These are phyloP conservation scores for Girardinus metallicus DNA, from an alignment of 2,797 vertebrate genomes.

Conservation along the genomic window DNA sequence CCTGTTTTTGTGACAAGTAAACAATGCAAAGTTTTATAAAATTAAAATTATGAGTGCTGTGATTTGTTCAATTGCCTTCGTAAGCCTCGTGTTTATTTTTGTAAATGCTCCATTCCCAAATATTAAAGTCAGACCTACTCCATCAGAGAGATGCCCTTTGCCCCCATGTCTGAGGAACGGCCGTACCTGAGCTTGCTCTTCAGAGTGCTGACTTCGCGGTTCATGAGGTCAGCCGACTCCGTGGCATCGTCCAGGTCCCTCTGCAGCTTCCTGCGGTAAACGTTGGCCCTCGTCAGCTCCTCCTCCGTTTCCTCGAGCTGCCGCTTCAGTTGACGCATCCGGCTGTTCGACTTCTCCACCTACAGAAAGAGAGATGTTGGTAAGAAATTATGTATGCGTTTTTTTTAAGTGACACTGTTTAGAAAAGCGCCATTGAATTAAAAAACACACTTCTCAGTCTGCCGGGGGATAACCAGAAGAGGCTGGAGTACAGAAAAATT, in stretches of 20 bases:
- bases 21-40: background rate
- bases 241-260: constrained; percentile 92
- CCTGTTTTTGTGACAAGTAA: background rate
- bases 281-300: constrained; percentile 91
- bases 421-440: too few relatives aligned
- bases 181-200: constrained; percentile 90
- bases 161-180: background rate
- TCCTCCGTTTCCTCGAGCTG: constrained; percentile 97
- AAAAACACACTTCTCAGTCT: too few relatives aligned
- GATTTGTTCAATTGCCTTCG: background rate
- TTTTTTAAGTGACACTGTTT: too few relatives aligned
- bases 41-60: background rate
- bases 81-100: background rate
- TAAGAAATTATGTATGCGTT: background rate
- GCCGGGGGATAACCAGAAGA: too few relatives aligned
- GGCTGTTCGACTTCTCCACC: constrained; percentile 90
- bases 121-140: background rate
- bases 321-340: constrained; percentile 94
- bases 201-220: constrained; percentile 92
- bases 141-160: background rate
- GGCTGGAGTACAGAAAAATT: too few relatives aligned
- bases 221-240: constrained; percentile 88
- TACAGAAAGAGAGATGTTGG: constrained; percentile 47
- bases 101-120: background rate
- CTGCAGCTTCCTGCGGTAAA: constrained; percentile 92